These are phyloP conservation scores for Hydropotes inermis DNA, from an alignment of 2,113 vertebrate species.

Conservation along the genomic window DNA sequence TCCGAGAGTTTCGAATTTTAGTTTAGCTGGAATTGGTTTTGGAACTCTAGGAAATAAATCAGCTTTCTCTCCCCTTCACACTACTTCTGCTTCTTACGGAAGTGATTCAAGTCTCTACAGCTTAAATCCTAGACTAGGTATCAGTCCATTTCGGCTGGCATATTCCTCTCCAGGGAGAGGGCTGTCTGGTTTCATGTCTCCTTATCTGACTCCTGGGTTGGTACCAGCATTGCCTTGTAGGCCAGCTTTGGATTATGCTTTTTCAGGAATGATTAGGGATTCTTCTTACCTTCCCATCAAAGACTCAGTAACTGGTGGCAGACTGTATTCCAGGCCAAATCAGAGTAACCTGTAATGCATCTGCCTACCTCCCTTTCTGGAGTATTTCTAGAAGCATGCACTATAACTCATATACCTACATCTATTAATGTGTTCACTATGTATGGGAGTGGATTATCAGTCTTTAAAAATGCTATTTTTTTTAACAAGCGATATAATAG, in stretches of 20 bases:
- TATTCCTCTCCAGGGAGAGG: conserved; percentile 84
- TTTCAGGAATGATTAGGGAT: conserved; percentile 86
- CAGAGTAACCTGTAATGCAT: conserved; percentile 77
- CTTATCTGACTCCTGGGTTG: conserved; percentile 86
- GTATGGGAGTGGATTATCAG: background rate
- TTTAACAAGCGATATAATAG: background rate
- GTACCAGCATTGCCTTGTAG: conserved; percentile 87
- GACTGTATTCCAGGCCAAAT: conserved; percentile 79
- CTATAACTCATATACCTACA: background rate
- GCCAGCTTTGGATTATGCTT: conserved; percentile 84
- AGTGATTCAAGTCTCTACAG: conserved; percentile 80
- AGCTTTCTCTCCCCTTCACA: conserved; percentile 87
- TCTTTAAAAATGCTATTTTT: conserved; percentile 12
- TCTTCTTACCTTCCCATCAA: conserved; percentile 84
- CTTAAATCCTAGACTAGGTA: conserved; percentile 82
- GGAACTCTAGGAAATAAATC: conserved; percentile 82
- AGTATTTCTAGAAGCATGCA: background rate
- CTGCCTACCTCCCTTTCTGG: background rate
- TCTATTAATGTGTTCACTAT: background rate
- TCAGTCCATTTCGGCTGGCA: conserved; percentile 84
- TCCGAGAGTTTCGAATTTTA: conserved; percentile 74
- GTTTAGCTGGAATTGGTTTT: conserved; percentile 73
- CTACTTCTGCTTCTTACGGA: conserved; percentile 64
- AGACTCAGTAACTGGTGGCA: conserved; percentile 77
- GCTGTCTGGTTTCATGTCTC: conserved; percentile 84